Evolutionary conservation across 2,113 vertebrate species (phyloP).

Genomic region (Peucedramus taeniatus): DNA sequence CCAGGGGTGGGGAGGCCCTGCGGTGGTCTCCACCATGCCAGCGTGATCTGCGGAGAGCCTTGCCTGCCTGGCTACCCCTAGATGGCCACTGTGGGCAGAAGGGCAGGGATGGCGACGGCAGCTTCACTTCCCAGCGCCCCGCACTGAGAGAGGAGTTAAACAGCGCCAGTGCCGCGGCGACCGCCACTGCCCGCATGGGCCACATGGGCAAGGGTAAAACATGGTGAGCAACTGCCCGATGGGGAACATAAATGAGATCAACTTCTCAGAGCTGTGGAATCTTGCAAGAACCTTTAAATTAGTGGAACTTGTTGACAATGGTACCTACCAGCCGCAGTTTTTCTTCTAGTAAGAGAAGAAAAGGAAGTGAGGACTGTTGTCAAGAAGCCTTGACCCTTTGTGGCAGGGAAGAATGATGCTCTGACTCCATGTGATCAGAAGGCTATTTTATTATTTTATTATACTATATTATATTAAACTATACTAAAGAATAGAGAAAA

Average conservation of each 20-base stretch:
- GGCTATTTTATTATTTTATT: too few relatives aligned
- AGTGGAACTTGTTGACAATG: not conserved
- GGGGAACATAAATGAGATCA: not conserved
- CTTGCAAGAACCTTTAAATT: not conserved
- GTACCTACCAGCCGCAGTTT: not conserved
- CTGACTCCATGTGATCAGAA: too few relatives aligned
- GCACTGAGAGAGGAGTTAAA: not conserved
- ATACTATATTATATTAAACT: too few relatives aligned
- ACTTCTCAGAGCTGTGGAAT: fast-evolving
- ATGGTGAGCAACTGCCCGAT: fast-evolving
- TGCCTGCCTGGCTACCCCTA: not conserved
- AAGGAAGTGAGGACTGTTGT: not conserved
- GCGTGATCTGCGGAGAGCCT: too few relatives aligned
- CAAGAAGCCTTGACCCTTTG: too few relatives aligned
- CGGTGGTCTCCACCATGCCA: not conserved
- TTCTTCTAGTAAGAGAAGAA: not conserved
- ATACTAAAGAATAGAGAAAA: too few relatives aligned
- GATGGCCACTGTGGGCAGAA: not conserved
- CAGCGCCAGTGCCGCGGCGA: fast-evolving
- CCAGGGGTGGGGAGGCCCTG: not conserved
- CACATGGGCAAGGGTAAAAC: not conserved
- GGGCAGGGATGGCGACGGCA: not conserved
- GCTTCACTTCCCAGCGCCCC: not conserved
- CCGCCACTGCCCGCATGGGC: fast-evolving
- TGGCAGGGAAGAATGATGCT: too few relatives aligned